Evolutionary conservation across 2,888 invertebrate species (phyloP).

Genomic region (Leucania comma): DNA sequence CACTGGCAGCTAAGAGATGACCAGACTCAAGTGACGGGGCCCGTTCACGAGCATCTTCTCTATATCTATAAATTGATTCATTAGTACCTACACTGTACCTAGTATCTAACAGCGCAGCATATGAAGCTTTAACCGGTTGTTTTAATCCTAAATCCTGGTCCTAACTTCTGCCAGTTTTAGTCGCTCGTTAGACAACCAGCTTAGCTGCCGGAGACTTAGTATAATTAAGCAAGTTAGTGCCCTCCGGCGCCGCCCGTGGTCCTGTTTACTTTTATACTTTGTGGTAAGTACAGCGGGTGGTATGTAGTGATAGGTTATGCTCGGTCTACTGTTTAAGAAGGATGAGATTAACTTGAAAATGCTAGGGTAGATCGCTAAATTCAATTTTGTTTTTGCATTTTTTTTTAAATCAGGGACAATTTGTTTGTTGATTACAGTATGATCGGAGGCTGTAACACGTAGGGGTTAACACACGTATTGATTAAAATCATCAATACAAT

Average conservation of each 20-base stretch:
- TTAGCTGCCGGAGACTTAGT: slow-evolving; percentile 48
- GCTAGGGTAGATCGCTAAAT: no score
- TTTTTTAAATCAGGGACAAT: no score
- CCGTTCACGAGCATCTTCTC: no score
- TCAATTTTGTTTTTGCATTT: no score
- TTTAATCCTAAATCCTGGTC: slow-evolving; percentile 50
- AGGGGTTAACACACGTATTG: no score
- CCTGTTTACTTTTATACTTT: slow-evolving; percentile 50
- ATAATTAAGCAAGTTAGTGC: slow-evolving; percentile 47
- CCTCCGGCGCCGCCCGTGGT: slow-evolving; percentile 16
- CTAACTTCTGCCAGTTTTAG: slow-evolving; percentile 53
- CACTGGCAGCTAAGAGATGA: no score
- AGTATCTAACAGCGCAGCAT: not conserved
- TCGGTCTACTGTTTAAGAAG: not conserved
- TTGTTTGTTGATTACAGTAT: no score
- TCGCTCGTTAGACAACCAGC: slow-evolving; percentile 58
- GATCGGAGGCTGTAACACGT: no score
- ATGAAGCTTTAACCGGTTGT: slow-evolving; percentile 11
- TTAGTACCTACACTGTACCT: not conserved
- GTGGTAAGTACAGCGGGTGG: slow-evolving; percentile 12
- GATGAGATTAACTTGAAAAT: not conserved
- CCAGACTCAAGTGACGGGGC: no score
- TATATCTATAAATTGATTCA: no score
- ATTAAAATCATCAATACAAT: no score
- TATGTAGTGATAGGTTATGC: slow-evolving; percentile 22